Evolutionary conservation across 2,113 vertebrate species (phyloP), one percentile per base, ranked within the genome.

Genomic region (Micronycteris hirsuta): DNA sequence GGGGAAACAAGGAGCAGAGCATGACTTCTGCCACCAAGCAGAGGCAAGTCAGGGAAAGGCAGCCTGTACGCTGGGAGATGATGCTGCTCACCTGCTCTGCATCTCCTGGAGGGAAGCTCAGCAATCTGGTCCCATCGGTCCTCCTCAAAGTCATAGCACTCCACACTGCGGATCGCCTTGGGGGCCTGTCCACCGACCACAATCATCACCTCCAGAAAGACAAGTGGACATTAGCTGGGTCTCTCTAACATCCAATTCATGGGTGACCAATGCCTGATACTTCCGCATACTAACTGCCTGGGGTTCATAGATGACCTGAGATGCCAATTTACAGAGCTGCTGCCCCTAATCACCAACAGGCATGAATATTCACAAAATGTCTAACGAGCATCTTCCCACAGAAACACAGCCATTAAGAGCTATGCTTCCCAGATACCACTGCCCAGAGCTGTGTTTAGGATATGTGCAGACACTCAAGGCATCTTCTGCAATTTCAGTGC

Each of bases 111-210:
- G 0, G 99, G 99, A 95, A 99, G 98, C 70, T 99, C 99, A 6
- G 99, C 99, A 12, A 99, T 99, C 94, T 99, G 99, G 97, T 99
- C 99, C 99, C 99, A 99, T 22, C 99, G 98, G 85, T 99, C 99
- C 86, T 99, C 99, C 97, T 99, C 99, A 28, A 99, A 99, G 96
- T 99, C 99, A 22, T 99, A 99, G 98, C 99, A 99, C 97, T 99
- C 99, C 96, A 99, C 99, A 0, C 99, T 99, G 90, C 99, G 99
- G 96, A 99, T 99, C 47, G 99, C 99, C 98, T 99, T 99, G 26
- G 99, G 99, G 0, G 99, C 99, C 97, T 99, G 99, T 45, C 99
- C 99, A 0, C 99, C 99, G 77, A 99, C 99, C 96, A 99, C 99
- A 0, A 99, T 99, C 99, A 99, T 99, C 97, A 99, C 99, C 99